A percentile compares a stretch with the other conserved stretches of the same genome.
Evolutionary conservation across 2,113 vertebrate genomes (phyloP).

Genomic region (Cyprinodon tularosa): DNA sequence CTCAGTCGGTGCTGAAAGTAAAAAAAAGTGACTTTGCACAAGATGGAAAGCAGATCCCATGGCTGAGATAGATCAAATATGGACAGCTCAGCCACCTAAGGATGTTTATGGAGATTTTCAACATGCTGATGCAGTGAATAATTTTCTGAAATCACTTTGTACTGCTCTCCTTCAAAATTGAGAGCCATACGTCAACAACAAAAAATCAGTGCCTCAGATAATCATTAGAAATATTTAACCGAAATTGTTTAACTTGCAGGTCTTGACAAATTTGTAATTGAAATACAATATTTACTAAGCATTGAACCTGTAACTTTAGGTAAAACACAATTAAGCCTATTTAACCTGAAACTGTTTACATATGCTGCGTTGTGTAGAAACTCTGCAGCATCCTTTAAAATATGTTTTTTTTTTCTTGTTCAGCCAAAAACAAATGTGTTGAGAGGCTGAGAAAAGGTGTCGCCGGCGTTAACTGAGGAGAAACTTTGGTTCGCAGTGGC

Average conservation of each 20-base stretch:
- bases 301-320: slow-evolving; percentile 67
- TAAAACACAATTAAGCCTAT: slow-evolving; percentile 60
- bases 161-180: slow-evolving; percentile 54
- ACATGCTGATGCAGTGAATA: slow-evolving; percentile 78
- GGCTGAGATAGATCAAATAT: slow-evolving; percentile 25
- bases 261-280: slow-evolving; percentile 73
- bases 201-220: slow-evolving; percentile 78
- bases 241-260: slow-evolving; percentile 68
- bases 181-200: slow-evolving; percentile 67
- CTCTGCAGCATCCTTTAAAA: slow-evolving; percentile 64
- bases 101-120: slow-evolving; percentile 64
- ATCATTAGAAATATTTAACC: slow-evolving; percentile 68
- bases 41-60: slow-evolving; percentile 38
- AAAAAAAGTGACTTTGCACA: slow-evolving; percentile 67
- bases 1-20: slow-evolving; percentile 41
- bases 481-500: slow-evolving; percentile 34
- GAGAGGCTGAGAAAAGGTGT: slow-evolving; percentile 26
- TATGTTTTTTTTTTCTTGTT: slow-evolving; percentile 43
- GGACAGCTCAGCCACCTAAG: slow-evolving; percentile 63
- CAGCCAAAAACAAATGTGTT: slow-evolving; percentile 29
- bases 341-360: slow-evolving; percentile 74
- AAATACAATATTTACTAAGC: slow-evolving; percentile 70
- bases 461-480: slow-evolving; percentile 39
- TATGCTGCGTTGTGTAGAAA: slow-evolving; percentile 61
- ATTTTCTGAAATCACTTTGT: slow-evolving; percentile 58